Evolutionary conservation across 2,113 vertebrate species (phyloP).

Genomic region (Symphodus melops): DNA sequence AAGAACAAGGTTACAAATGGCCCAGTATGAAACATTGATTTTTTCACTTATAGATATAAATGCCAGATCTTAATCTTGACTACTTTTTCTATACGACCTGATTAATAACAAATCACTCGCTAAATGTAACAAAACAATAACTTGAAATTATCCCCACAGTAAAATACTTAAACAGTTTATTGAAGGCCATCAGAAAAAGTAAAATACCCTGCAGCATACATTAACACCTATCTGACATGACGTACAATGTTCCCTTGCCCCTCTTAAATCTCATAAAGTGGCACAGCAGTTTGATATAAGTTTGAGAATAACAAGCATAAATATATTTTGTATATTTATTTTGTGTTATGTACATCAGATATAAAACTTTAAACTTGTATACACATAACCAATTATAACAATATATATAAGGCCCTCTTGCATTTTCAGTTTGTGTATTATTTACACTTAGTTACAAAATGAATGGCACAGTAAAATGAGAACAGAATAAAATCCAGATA

Average conservation of each 20-base stretch:
- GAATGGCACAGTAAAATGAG: slow-evolving; percentile 8
- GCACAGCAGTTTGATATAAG: not conserved
- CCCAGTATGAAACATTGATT: not conserved
- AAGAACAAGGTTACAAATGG: not conserved
- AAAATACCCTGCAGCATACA: no score
- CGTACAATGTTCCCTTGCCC: not conserved
- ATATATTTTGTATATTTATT: not conserved
- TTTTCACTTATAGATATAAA: no score
- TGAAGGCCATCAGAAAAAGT: no score
- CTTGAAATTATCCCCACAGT: not conserved
- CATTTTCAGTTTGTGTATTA: not conserved
- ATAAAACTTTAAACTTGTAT: slow-evolving; percentile 5
- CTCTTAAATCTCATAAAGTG: not conserved
- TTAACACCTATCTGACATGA: not conserved
- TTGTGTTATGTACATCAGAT: not conserved
- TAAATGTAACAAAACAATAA: not conserved
- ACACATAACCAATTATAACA: not conserved
- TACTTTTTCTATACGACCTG: not conserved
- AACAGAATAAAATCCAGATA: not conserved
- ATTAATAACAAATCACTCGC: not conserved
- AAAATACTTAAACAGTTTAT: no score
- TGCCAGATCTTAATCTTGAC: no score
- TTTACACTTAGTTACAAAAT: not conserved
- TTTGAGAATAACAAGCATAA: slow-evolving; percentile 3
- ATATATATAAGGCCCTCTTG: not conserved